A percentile compares a stretch with the other conserved stretches of the same genome.
These are phyloP conservation scores for Tinea trinotella DNA, from an alignment of 2,888 invertebrate species.

Conservation along the genomic window DNA sequence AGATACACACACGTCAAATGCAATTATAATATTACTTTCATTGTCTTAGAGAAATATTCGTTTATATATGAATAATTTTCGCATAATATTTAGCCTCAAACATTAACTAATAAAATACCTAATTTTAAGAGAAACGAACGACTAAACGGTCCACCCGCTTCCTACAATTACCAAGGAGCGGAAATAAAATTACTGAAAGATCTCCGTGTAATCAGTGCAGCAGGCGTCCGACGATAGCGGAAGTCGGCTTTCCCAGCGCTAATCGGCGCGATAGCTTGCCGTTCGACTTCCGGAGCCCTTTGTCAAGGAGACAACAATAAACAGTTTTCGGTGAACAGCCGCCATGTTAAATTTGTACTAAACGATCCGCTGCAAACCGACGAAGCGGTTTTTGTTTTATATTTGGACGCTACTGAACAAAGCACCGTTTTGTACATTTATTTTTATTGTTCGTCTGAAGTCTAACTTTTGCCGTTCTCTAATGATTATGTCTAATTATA, in stretches of 20 bases:
- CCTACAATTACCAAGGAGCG: constrained; percentile 55
- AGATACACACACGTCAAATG: not conserved
- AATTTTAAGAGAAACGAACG: constrained; percentile 20
- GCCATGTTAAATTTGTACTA: not conserved
- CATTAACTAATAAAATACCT: not conserved
- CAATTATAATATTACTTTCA: not conserved
- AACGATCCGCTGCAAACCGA: not conserved
- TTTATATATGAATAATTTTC: too few species aligned
- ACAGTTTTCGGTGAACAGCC: constrained; percentile 28
- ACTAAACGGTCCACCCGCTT: constrained; percentile 42
- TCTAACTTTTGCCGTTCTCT: not conserved
- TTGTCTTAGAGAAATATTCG: not conserved
- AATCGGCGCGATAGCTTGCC: constrained; percentile 33
- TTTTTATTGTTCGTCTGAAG: not conserved
- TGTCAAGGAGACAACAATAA: constrained; percentile 30
- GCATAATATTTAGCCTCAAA: too few species aligned
- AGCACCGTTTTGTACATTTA: not conserved
- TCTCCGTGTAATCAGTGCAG: constrained; percentile 45
- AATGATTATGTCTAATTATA: not conserved
- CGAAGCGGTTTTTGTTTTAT: not conserved
- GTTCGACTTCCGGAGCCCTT: constrained; percentile 31
- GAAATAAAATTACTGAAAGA: constrained; percentile 55
- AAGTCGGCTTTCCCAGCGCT: constrained; percentile 35
- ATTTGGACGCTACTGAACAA: too few species aligned
- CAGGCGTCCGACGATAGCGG: constrained; percentile 25